These are phyloP conservation scores for Rhynchophorus ferrugineus DNA, from an alignment of 1,140 invertebrate genomes.

Conservation along the genomic window DNA sequence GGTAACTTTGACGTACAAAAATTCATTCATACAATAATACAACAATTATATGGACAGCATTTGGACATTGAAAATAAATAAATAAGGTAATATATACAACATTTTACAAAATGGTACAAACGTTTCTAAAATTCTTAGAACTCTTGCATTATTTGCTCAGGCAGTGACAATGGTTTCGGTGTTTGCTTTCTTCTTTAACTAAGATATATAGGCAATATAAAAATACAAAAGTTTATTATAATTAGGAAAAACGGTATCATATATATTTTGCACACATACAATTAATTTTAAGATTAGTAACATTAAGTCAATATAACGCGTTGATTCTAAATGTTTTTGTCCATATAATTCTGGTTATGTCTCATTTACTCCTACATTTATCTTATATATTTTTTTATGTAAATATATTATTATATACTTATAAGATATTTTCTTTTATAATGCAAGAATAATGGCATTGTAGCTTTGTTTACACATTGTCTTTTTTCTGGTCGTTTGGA, in stretches of 20 bases:
- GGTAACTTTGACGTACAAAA: constrained; percentile 38
- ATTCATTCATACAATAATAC: constrained; percentile 35
- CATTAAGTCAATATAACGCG: constrained; percentile 1
- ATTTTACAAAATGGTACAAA: constrained; percentile 17
- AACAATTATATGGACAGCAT: constrained; percentile 28
- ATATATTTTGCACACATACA: not conserved
- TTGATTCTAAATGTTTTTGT: no score
- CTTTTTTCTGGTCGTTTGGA: no score
- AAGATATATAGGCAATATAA: constrained; percentile 8
- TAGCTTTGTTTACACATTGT: constrained; percentile 5
- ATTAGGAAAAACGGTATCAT: constrained; percentile 1
- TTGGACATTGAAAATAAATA: constrained; percentile 15
- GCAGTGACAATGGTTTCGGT: constrained; percentile 6
- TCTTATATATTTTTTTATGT: constrained; percentile 19
- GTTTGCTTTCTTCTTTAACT: constrained; percentile 6
- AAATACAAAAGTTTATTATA: constrained; percentile 8
- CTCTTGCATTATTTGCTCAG: no score
- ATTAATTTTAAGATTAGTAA: constrained; percentile 2
- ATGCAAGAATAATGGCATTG: constrained; percentile 22
- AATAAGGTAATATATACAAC: constrained; percentile 22
- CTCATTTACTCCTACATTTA: constrained; percentile 10
- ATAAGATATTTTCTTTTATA: constrained; percentile 13
- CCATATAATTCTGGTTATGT: constrained; percentile 16
- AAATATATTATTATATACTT: constrained; percentile 17
- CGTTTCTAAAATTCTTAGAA: constrained; percentile 7